Base-by-base conservation (phyloP, 2,113 vertebrate species). In the Petaurus breviceps region DNA sequence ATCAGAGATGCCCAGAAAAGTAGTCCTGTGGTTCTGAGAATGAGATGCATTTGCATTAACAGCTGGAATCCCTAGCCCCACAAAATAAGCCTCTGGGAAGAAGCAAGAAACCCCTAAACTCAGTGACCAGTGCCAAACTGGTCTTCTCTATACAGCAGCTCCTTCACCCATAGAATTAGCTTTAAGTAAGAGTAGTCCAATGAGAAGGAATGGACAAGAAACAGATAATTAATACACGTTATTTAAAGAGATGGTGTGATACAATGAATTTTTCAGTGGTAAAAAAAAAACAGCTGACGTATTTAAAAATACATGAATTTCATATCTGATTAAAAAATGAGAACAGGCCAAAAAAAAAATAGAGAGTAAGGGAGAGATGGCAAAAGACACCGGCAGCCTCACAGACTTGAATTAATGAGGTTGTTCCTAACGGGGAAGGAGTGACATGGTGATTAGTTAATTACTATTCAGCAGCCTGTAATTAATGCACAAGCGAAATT, bases 241-340 rank as follows among this genome's bases (percentile, higher is more conserved):
- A 98, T 98, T 99, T 98, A 98, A 98, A 98, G 98, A 97, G 95
- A 94, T 96, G 98, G 98, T 92, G 96, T 97, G 97, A 97, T 92
- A 96, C 97, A 97, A 98, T 99, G 98, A 99, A 99, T 99, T 99
- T 99, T 99, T 99, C 98, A 99, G 98, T 97, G 98, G 95, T 92
- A 97, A 98, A 99, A 98, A 98, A 97, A 98, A 98, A 61, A 52
- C 97, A 93, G 95, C 98, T 96, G 98, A 98, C 97, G 97, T 98
- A 98, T 98, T 99, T 96, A 98, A 99, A 99, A 99, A 99, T 99
- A 98, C 97, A 99, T 99, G 99, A 99, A 97, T 98, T 98, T 98
- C 97, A 94, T 98, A 98, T 98, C 98, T 99, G 98, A 98, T 98
- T 98, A 94, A 98, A 98, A 98, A 98, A 98, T 98, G 98, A 98